These are phyloP conservation scores for Drosophila sechellia DNA, from an alignment of 1,140 invertebrate genomes.

Conservation along the genomic window DNA sequence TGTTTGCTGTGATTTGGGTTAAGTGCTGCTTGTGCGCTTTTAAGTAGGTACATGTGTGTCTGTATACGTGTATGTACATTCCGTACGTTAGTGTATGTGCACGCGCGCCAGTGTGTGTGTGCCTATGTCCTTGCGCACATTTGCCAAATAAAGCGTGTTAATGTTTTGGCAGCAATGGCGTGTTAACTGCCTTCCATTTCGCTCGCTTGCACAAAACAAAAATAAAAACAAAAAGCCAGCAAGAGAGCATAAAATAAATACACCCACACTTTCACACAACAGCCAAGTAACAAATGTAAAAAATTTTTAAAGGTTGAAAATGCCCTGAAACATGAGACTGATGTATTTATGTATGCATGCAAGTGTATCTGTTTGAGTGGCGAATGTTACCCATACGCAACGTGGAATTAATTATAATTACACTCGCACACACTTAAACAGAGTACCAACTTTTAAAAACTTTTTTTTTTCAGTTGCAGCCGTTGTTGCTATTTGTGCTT, in stretches of 20 bases:
- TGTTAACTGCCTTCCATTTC: constrained; percentile 80
- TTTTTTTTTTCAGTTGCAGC: constrained; percentile 40
- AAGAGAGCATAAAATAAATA: constrained; percentile 60
- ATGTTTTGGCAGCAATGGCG: constrained; percentile 75
- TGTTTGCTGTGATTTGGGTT: constrained; percentile 76
- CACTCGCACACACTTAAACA: constrained; percentile 12
- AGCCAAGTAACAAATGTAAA: constrained; percentile 34
- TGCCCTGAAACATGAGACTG: constrained; percentile 29
- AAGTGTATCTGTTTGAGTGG: constrained; percentile 21
- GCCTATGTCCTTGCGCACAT: constrained; percentile 68
- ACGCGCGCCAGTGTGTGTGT: constrained; percentile 5
- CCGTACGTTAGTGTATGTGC: background rate
- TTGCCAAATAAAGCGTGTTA: constrained; percentile 82
- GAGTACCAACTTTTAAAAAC: constrained; percentile 57
- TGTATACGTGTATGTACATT: background rate
- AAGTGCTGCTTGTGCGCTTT: constrained; percentile 78
- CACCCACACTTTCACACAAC: constrained; percentile 12
- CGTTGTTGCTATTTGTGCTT: constrained; percentile 24
- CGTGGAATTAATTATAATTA: constrained; percentile 67
- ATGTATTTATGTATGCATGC: constrained; percentile 1
- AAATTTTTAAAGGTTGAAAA: constrained; percentile 50
- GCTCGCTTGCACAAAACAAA: constrained; percentile 71
- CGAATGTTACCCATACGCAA: constrained; percentile 57
- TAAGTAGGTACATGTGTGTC: constrained; percentile 68
- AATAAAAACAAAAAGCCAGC: constrained; percentile 59